phyloP scores from a whole-genome alignment of 2,888 invertebrate genomes.

The Imbricaverruca yamaguchii region DNA sequence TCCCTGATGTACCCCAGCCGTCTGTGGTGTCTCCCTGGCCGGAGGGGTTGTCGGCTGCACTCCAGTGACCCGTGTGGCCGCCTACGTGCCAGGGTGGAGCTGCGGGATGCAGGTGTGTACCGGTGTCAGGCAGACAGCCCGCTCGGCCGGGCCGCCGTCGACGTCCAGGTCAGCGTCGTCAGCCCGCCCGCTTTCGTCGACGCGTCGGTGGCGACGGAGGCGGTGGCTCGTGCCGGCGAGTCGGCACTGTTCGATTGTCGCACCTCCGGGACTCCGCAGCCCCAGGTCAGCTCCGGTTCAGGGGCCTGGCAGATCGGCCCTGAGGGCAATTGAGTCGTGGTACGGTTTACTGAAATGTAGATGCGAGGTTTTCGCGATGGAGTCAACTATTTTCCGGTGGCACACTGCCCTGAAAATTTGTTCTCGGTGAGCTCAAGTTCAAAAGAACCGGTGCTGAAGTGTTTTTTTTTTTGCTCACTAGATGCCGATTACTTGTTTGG shows the following conservation, averaged over 20 bases:
- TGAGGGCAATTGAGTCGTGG: neutral
- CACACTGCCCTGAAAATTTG: no score
- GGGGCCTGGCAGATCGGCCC: slow-evolving; percentile 23
- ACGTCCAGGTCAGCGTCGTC: neutral
- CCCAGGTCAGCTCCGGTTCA: slow-evolving; percentile 27
- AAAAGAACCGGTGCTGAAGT: no score
- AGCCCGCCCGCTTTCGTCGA: slow-evolving; percentile 2
- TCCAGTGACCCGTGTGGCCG: no score
- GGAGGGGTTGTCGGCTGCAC: no score
- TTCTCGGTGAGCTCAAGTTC: no score
- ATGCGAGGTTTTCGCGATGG: no score
- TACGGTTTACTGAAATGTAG: no score
- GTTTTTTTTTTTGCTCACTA: no score
- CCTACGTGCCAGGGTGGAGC: neutral
- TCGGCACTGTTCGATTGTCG: slow-evolving; percentile 27
- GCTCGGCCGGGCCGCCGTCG: neutral
- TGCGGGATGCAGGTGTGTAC: neutral
- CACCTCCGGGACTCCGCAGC: slow-evolving; percentile 26
- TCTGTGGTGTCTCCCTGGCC: no score
- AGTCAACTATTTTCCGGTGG: no score
- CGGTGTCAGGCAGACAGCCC: neutral
- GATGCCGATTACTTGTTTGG: no score
- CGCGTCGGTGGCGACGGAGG: slow-evolving; percentile 1
- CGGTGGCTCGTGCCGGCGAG: slow-evolving; percentile 26
- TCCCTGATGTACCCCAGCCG: no score